Base-by-base conservation (phyloP, 2,113 vertebrate species). In the Phaetusa simplex region DNA sequence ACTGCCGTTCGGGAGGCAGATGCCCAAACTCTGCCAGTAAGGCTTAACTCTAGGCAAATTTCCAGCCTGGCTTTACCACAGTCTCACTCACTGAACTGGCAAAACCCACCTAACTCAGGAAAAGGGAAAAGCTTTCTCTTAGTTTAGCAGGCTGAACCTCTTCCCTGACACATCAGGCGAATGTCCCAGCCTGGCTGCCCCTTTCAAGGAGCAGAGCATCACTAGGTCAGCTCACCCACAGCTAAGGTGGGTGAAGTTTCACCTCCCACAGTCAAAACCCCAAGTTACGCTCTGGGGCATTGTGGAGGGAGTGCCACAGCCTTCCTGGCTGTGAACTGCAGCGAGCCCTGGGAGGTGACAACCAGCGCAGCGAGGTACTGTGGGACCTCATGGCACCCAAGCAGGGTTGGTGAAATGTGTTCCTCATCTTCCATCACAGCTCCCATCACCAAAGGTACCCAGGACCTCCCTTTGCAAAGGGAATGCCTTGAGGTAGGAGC, bases 391-490 rank as follows among this genome's bases (percentile, higher is more conserved):
- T 1, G 5, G 84, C 29, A 74, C 40, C 5, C 19, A 59, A 58
- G 29, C 1, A 2, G 18, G 8, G 6, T 0, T 45, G 16, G 19
- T 4, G 8, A 66, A 47, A 74, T 0, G 6, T 11, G 13, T 4
- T 70, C 32, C 43, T 88, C 4, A 0, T 12, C n/a, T 21, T 82
- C n/a, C 67, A 53, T 1, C 4, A 0, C 22, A 90, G 47, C 14
- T 71, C 40, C 3, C 8, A 9, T 12, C 6, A 4, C 22, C 21
- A 22, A 55, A 62, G 23, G 19, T 14, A 47, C 21, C 16, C 53
- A 67, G 38, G 12, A 72, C 8, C 29, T 34, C 29, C 29, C 53
- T 73, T 32, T 36, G 55, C 65, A 62, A 84, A 69, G 17, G 8
- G 29, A 84, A 22, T 7, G 15, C 27, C 36, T 50, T 19, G 11